phyloP scores from a whole-genome alignment of 2,797 vertebrate genomes.

The Spinus olivaceus region DNA sequence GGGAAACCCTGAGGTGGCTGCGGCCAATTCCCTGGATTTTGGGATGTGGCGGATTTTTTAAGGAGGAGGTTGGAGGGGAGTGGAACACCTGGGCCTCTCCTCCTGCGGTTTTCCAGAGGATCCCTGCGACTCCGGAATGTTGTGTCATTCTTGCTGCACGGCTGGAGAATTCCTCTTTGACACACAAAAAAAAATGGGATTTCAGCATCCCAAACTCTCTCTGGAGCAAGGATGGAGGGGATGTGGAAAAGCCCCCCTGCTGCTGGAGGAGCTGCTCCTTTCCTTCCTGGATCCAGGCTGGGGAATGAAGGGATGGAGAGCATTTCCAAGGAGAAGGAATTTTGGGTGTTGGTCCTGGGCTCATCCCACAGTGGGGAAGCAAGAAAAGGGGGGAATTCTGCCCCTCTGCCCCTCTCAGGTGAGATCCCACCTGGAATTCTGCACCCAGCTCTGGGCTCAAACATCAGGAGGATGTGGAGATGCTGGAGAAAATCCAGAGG shows the following conservation, averaged over 20 bases:
- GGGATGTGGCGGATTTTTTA: not conserved
- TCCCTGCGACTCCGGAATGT: not conserved
- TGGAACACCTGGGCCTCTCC: fast-evolving
- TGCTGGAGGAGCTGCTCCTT: not conserved
- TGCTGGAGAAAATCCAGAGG: not conserved
- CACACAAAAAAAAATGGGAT: not conserved
- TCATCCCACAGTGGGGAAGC: fast-evolving
- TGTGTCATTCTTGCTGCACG: fast-evolving
- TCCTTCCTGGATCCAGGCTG: not conserved
- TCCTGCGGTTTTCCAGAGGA: not conserved
- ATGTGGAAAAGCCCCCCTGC: not conserved
- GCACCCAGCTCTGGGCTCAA: fast-evolving
- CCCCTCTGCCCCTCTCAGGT: not conserved
- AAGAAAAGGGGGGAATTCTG: not conserved
- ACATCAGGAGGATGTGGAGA: fast-evolving
- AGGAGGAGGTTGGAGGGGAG: not conserved
- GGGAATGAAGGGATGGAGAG: not conserved
- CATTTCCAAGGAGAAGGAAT: not conserved
- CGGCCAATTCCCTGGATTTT: not conserved
- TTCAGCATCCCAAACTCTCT: fast-evolving
- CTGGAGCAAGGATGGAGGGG: not conserved
- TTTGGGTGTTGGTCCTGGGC: not conserved
- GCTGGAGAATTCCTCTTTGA: not conserved
- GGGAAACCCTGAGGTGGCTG: fast-evolving
- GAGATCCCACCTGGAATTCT: not conserved